Conservation (phyloP, 2,888 invertebrate species). For the Leptopilina syphax region DNA sequence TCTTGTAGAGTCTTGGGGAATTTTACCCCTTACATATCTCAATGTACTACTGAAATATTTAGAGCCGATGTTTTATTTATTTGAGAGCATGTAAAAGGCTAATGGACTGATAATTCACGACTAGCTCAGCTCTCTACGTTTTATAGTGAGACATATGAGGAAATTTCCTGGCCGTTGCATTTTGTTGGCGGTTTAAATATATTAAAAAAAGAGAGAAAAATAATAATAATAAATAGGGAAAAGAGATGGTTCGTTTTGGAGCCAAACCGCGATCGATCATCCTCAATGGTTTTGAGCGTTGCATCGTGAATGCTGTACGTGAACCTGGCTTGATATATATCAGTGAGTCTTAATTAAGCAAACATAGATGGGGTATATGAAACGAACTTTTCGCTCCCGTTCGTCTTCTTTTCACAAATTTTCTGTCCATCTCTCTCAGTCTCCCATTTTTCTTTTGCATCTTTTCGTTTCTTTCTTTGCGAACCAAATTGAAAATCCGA, state of each 20-base stretch:
- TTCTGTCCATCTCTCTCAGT: conserved; percentile 16
- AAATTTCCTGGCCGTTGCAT: conserved; percentile 11
- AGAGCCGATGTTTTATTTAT: conserved; percentile 5
- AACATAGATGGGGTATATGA: not conserved
- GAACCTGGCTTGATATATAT: conserved; percentile 12
- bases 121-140: conserved; percentile 19
- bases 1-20: too few relatives aligned
- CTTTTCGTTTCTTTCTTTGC: conserved; percentile 27
- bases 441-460: conserved; percentile 26
- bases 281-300: conserved; percentile 3
- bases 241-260: not conserved
- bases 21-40: too few relatives aligned
- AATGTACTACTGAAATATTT: not conserved
- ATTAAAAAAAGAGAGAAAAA: not conserved
- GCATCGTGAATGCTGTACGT: conserved; percentile 29
- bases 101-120: conserved; percentile 24
- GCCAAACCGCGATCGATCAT: conserved; percentile 39
- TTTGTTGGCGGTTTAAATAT: conserved; percentile 9
- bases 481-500: conserved; percentile 36
- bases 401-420: too few relatives aligned
- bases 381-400: conserved; percentile 24
- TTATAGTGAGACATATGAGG: conserved; percentile 10
- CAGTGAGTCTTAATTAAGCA: conserved; percentile 33
- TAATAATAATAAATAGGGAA: not conserved
- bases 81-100: not conserved